These are phyloP conservation scores for Eutolmus rufibarbis DNA, from an alignment of 2,888 invertebrate species.

Conservation along the genomic window DNA sequence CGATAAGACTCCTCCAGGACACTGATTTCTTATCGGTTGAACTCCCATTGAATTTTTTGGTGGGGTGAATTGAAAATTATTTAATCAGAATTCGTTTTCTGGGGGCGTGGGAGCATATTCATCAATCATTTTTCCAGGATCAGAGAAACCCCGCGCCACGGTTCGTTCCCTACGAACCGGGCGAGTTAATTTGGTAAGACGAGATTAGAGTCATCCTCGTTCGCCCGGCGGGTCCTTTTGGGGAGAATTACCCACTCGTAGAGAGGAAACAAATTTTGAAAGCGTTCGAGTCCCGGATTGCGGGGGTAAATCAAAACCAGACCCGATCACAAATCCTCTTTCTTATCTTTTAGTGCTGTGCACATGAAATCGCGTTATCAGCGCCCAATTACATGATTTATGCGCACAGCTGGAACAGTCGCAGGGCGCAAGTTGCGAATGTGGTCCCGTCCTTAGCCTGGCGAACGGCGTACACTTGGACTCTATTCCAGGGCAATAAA, in stretches of 20 bases:
- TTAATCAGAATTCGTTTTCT: not conserved
- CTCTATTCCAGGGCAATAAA: slow-evolving; percentile 17
- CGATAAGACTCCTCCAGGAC: not conserved
- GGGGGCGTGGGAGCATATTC: not conserved
- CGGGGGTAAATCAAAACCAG: not conserved
- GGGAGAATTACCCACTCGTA: not conserved
- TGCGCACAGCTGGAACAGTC: slow-evolving; percentile 15
- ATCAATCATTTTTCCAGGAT: not conserved
- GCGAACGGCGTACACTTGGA: not conserved
- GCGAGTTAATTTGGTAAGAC: not conserved
- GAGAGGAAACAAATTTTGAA: not conserved
- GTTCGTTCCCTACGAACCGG: not conserved
- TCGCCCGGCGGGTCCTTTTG: not conserved
- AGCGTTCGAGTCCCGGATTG: not conserved
- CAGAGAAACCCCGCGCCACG: not conserved
- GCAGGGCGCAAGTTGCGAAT: not conserved
- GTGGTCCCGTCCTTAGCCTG: not conserved
- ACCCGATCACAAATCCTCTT: slow-evolving; percentile 17
- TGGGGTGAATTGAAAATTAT: not conserved
- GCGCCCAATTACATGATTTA: slow-evolving; percentile 41
- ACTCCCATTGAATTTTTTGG: not conserved
- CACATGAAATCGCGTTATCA: slow-evolving; percentile 40
- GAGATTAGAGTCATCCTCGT: not conserved
- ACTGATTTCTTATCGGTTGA: not conserved
- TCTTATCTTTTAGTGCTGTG: slow-evolving; percentile 41